Conservation (phyloP, 2,797 vertebrate genomes). For the Phalanger gymnotis region DNA sequence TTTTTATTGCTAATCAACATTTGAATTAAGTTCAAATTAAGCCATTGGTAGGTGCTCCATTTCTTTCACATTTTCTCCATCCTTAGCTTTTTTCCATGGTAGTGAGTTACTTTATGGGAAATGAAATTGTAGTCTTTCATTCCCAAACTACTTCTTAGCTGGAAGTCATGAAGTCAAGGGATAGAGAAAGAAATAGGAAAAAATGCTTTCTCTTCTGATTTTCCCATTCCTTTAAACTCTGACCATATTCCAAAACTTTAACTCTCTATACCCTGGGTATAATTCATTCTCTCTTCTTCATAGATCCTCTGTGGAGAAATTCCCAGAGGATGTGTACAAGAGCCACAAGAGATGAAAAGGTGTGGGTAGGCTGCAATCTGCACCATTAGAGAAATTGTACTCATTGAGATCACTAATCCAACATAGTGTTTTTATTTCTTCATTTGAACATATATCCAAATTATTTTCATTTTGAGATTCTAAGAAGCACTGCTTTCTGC, state of each 20-base stretch:
- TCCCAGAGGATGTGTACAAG: background rate
- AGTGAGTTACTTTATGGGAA: background rate
- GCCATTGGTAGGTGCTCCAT: background rate
- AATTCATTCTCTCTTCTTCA: background rate
- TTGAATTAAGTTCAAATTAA: background rate
- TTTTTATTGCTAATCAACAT: background rate
- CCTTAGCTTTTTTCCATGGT: background rate
- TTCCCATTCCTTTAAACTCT: background rate
- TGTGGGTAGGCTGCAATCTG: background rate
- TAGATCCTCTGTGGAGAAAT: background rate
- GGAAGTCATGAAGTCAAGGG: background rate
- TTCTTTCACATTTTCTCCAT: background rate
- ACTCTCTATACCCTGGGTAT: background rate
- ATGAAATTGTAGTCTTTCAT: background rate
- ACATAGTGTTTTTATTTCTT: background rate
- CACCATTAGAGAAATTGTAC: background rate
- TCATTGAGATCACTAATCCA: background rate
- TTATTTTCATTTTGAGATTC: no score
- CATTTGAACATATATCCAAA: background rate
- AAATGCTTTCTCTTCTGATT: background rate
- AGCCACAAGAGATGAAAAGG: background rate
- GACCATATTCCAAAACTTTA: background rate
- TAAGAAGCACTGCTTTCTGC: constrained; percentile 68
- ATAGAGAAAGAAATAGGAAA: background rate
- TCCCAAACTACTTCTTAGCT: background rate